Evolutionary conservation across 1,140 invertebrate genomes (phyloP).

Genomic region (Pissodes strobi): DNA sequence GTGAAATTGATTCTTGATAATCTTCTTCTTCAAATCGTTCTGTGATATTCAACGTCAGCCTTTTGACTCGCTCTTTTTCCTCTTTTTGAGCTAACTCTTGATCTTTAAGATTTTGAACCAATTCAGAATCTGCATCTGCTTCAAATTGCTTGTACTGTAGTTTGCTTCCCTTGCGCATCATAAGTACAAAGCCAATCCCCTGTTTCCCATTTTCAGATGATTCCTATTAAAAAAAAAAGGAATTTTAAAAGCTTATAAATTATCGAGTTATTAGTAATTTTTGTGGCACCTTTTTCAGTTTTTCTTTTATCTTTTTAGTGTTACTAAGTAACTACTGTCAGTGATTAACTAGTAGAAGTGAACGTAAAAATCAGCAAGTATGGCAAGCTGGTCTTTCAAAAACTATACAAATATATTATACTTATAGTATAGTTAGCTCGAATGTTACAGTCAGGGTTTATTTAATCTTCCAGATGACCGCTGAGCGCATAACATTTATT

Average conservation of each 20-base stretch:
- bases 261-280: too few species aligned
- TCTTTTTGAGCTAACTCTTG: constrained; percentile 84
- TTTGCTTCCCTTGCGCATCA: constrained; percentile 91
- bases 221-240: constrained; percentile 40
- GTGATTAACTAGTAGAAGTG: too few species aligned
- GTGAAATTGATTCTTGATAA: constrained; percentile 74
- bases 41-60: constrained; percentile 90
- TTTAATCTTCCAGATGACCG: too few species aligned
- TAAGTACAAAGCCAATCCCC: constrained; percentile 86
- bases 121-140: constrained; percentile 83
- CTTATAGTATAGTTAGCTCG: too few species aligned
- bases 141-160: constrained; percentile 89
- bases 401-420: too few species aligned
- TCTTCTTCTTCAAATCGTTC: constrained; percentile 95
- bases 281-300: too few species aligned
- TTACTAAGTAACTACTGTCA: too few species aligned
- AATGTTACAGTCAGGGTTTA: too few species aligned
- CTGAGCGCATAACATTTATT: too few species aligned
- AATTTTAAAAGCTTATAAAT: neutral
- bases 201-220: constrained; percentile 49
- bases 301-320: too few species aligned
- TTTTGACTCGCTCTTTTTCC: constrained; percentile 91
- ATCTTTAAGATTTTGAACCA: constrained; percentile 87
- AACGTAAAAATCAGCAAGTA: too few species aligned
- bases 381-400: too few species aligned